A percentile compares a stretch with the other conserved stretches of the same genome.
Evolutionary conservation across 1,140 invertebrate species (phyloP).

Genomic region (Eumaeus atala): DNA sequence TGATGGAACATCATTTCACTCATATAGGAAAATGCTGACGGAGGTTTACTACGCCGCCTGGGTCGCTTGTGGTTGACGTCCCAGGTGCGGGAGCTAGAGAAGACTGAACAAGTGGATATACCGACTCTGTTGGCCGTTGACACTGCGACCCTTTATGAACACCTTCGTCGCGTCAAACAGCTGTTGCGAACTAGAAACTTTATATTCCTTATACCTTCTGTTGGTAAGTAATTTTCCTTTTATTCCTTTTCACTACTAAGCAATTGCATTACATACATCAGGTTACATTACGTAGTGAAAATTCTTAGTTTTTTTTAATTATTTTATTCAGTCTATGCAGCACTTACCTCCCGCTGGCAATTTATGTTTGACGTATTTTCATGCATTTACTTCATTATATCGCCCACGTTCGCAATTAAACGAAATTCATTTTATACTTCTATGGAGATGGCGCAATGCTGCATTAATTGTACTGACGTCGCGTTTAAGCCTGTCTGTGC

Average conservation of each 20-base stretch:
- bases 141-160: conserved; percentile 59
- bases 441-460: no score
- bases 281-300: no score
- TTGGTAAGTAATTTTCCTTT: conserved; percentile 37
- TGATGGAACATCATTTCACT: no score
- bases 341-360: background rate
- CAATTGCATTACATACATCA: no score
- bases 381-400: no score
- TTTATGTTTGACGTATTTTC: background rate
- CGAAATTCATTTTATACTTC: no score
- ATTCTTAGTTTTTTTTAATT: no score
- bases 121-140: conserved; percentile 65
- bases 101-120: conserved; percentile 47
- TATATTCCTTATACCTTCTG: conserved; percentile 47
- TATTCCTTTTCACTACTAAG: no score
- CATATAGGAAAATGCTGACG: conserved; percentile 30
- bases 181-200: conserved; percentile 74
- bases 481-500: no score
- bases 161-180: conserved; percentile 84
- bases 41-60: conserved; percentile 69
- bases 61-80: conserved; percentile 75
- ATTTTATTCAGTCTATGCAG: no score
- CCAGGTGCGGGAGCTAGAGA: conserved; percentile 76
- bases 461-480: no score
- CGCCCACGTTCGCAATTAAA: no score